Evolutionary conservation across 2,888 invertebrate species (phyloP), one percentile per base, ranked within the genome.

Genomic region (Halocaridina rubra): DNA sequence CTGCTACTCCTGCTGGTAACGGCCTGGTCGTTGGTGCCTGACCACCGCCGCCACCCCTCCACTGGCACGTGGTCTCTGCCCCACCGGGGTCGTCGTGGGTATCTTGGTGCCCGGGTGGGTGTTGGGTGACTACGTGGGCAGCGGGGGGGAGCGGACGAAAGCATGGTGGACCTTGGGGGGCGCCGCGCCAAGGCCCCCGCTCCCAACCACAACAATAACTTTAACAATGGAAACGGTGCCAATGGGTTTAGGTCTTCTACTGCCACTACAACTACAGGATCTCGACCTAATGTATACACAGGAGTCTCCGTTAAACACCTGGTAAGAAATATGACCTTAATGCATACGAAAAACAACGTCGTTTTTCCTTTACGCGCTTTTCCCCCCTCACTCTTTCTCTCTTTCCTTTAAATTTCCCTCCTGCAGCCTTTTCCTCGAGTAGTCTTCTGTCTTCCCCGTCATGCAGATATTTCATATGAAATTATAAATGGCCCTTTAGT

Each of bases 101-200:
- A 61, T 39, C 78, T 72, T 39, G 82, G 82, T 61, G 82, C 27
- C 33, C 82, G 82, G 67, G 78, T 72, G 82, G 82, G 82, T 29
- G 82, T 84, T 61, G 82, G 82, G 72, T 84, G 82, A 84, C 82
- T 46, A 46, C 61, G 72, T 39, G 82, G 82, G 72, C 82, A 78
- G 82, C 69, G 69, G 69, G 72, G 82, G 82, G 82, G 78, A 39
- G 22, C 78, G 24, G 78, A 30, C 59, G 29, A 39, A 72, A 72
- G 24, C 69, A 84, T 84, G 84, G 84, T 84, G 16, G 84, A 84
- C 64, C 84, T 84, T 19, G 84, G 84, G 79, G 79, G 84, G 75
- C 84, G 84, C 79, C 80, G 79, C 67, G 61, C 79, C 61, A 79
- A 79, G 79, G 77, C 82, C 82, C 78, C 78, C 30, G 46, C 71